phyloP scores from a whole-genome alignment of 2,888 invertebrate genomes.

The Dynastes maya region DNA sequence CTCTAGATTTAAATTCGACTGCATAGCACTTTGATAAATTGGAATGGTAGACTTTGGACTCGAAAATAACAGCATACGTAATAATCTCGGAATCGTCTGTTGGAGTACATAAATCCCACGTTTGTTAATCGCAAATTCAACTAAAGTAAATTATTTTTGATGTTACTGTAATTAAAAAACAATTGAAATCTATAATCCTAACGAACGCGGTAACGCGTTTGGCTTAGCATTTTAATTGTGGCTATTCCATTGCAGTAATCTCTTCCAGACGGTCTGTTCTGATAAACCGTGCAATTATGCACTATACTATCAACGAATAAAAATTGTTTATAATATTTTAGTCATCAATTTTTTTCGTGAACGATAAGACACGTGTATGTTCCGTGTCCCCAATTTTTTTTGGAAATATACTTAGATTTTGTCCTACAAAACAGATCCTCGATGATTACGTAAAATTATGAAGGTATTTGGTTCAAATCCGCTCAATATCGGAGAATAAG shows the following conservation, averaged over 20 bases:
- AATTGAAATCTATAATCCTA: constrained; percentile 34
- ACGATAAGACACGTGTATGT: no score
- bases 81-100: background rate
- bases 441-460: background rate
- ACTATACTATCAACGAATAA: background rate
- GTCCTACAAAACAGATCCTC: background rate
- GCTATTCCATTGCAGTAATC: constrained; percentile 11
- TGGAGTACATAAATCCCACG: background rate
- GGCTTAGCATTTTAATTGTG: constrained; percentile 19
- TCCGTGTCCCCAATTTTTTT: background rate
- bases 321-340: background rate
- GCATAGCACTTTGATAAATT: no score
- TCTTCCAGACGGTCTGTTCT: background rate
- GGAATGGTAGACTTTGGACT: background rate
- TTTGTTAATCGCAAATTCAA: background rate
- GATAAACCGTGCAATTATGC: background rate
- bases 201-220: constrained; percentile 17
- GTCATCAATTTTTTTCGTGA: no score
- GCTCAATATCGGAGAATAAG: no score
- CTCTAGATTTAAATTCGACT: no score
- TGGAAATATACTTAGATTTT: background rate
- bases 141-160: constrained; percentile 9
- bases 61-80: no score
- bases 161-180: constrained; percentile 21
- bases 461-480: no score